Evolutionary conservation across 1,140 invertebrate species (phyloP).

Genomic region (Cyclargus thomasi): DNA sequence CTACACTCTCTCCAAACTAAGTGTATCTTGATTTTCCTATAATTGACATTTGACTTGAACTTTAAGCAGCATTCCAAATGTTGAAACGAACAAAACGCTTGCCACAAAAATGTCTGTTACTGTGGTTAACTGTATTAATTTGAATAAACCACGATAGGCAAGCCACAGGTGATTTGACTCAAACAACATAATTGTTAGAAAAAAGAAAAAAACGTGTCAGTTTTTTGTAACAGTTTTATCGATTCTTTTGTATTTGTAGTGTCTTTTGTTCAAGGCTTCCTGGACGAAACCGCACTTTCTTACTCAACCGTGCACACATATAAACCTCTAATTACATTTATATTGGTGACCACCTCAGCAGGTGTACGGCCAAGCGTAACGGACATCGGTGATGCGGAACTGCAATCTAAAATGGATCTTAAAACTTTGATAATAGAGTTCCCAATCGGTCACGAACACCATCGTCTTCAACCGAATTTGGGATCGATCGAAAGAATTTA

Average conservation of each 20-base stretch:
- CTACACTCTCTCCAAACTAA: no score
- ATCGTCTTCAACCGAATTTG: conserved; percentile 32
- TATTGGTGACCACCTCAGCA: conserved; percentile 62
- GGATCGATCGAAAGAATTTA: conserved; percentile 42
- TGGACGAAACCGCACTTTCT: conserved; percentile 51
- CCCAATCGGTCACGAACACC: conserved; percentile 15
- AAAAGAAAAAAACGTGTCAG: not conserved
- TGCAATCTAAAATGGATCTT: conserved; percentile 28
- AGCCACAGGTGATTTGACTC: not conserved
- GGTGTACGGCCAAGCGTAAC: conserved; percentile 51
- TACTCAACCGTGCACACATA: conserved; percentile 43
- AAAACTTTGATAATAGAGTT: conserved; percentile 13
- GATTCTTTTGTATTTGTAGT: conserved; percentile 15
- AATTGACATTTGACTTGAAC: no score
- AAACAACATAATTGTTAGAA: conserved; percentile 1
- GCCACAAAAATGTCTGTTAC: conserved; percentile 10
- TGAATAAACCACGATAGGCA: not conserved
- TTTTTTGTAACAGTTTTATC: conserved; percentile 12
- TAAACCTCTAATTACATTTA: conserved; percentile 59
- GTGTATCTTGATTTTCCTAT: no score
- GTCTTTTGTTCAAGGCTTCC: conserved; percentile 43
- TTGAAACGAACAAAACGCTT: no score
- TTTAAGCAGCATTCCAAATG: no score
- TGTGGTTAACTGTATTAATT: not conserved
- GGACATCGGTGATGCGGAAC: conserved; percentile 48